Percentiles rank a stretch among this genome's conserved stretches.
phyloP scores from a whole-genome alignment of 1,140 invertebrate genomes.

The Piezodorus guildinii region DNA sequence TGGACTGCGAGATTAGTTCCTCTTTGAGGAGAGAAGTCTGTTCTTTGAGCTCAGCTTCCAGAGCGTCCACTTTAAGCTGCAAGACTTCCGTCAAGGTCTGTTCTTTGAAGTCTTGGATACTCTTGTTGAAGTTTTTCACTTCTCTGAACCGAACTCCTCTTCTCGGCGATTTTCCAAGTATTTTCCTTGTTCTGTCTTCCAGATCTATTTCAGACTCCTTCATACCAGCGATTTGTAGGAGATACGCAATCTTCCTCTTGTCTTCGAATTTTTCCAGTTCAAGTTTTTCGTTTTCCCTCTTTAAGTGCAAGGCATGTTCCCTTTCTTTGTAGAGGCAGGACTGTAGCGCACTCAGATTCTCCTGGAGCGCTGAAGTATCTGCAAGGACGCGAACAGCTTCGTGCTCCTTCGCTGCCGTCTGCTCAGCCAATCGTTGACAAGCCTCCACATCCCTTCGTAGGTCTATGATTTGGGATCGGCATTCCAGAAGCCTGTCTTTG shows the following conservation, averaged over 20 bases:
- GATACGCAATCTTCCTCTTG: slow-evolving; percentile 17
- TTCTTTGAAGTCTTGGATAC: slow-evolving; percentile 10
- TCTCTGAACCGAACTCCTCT: slow-evolving; percentile 11
- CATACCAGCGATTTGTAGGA: slow-evolving; percentile 14
- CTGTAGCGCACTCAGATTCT: slow-evolving; percentile 23
- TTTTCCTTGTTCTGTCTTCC: background rate
- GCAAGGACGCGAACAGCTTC: background rate
- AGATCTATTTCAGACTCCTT: slow-evolving; percentile 10
- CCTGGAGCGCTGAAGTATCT: slow-evolving; percentile 19
- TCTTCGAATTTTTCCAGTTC: slow-evolving; percentile 17
- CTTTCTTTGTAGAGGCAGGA: slow-evolving; percentile 24
- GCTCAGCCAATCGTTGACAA: slow-evolving; percentile 1
- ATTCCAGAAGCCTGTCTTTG: slow-evolving; percentile 17
- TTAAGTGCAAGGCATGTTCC: slow-evolving; percentile 22
- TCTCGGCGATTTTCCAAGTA: background rate
- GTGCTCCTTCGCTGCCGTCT: slow-evolving; percentile 15
- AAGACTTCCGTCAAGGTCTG: slow-evolving; percentile 2
- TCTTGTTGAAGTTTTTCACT: slow-evolving; percentile 15
- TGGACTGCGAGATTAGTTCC: slow-evolving; percentile 15
- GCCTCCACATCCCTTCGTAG: slow-evolving; percentile 15
- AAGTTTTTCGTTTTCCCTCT: slow-evolving; percentile 23
- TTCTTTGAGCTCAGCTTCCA: slow-evolving; percentile 21
- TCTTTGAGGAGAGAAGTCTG: slow-evolving; percentile 20
- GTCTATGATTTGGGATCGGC: background rate
- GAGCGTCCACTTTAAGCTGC: slow-evolving; percentile 12